Evolutionary conservation across 1,140 invertebrate genomes (phyloP).

Genomic region (Ostrea edulis): DNA sequence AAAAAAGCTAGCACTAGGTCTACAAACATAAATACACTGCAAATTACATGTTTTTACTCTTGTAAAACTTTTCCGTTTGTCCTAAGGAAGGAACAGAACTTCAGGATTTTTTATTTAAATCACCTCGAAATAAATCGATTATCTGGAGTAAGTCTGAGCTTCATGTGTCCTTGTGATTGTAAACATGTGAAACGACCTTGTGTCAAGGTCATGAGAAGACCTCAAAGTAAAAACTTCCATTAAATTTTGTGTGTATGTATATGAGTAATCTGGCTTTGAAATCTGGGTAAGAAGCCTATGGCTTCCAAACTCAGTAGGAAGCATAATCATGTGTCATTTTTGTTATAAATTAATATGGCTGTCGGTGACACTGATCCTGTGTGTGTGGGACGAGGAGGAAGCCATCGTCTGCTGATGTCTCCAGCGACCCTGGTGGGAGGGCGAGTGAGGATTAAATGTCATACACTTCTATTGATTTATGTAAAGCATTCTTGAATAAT

Average conservation of each 20-base stretch:
- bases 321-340: not conserved
- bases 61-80: too few relatives aligned
- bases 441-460: constrained; percentile 6
- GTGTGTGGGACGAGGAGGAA: not conserved
- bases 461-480: constrained; percentile 3
- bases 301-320: not conserved
- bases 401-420: not conserved
- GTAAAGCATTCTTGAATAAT: not conserved
- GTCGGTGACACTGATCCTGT: not conserved
- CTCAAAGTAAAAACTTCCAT: not conserved
- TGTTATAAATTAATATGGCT: not conserved
- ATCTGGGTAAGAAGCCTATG: too few relatives aligned
- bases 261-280: too few relatives aligned
- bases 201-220: not conserved
- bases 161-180: not conserved
- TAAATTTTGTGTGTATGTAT: too few relatives aligned
- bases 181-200: not conserved
- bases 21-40: too few relatives aligned
- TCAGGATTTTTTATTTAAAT: too few relatives aligned
- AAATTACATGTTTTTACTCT: too few relatives aligned
- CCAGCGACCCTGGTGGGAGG: not conserved
- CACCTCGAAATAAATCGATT: too few relatives aligned
- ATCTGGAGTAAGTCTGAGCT: too few relatives aligned
- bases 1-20: too few relatives aligned
- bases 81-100: too few relatives aligned